These are phyloP conservation scores for Calephelis nemesis DNA, from an alignment of 1,140 invertebrate genomes.

Conservation along the genomic window DNA sequence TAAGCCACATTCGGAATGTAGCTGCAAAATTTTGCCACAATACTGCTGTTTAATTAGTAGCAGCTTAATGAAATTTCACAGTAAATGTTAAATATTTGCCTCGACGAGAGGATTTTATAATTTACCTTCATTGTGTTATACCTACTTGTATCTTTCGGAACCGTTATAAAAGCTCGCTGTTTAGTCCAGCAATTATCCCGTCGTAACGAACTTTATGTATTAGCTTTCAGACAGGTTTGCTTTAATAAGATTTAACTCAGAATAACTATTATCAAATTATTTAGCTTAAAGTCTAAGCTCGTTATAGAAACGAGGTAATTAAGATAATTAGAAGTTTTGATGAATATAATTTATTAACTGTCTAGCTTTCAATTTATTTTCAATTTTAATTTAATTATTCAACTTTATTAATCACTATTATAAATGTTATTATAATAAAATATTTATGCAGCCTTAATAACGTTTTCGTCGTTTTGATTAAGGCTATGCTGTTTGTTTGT, in stretches of 20 bases:
- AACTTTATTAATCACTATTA: no score
- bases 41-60: slow-evolving; percentile 47
- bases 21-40: slow-evolving; percentile 37
- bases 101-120: slow-evolving; percentile 35
- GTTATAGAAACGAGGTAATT: background rate
- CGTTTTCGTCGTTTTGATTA: no score
- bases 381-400: no score
- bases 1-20: slow-evolving; percentile 31
- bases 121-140: slow-evolving; percentile 21
- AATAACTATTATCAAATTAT: slow-evolving; percentile 12
- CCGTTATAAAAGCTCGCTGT: slow-evolving; percentile 14
- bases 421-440: no score
- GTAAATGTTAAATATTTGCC: slow-evolving; percentile 42
- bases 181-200: slow-evolving; percentile 9
- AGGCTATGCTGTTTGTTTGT: no score
- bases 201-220: slow-evolving; percentile 14
- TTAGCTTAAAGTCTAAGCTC: background rate
- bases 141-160: slow-evolving; percentile 3
- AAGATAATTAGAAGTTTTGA: background rate
- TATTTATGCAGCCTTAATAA: no score
- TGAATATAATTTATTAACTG: background rate
- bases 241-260: slow-evolving; percentile 12
- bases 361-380: no score
- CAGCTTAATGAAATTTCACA: slow-evolving; percentile 43
- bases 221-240: slow-evolving; percentile 14